Conservation (phyloP, 2,888 invertebrate genomes). For the Agriopis aurantiaria region DNA sequence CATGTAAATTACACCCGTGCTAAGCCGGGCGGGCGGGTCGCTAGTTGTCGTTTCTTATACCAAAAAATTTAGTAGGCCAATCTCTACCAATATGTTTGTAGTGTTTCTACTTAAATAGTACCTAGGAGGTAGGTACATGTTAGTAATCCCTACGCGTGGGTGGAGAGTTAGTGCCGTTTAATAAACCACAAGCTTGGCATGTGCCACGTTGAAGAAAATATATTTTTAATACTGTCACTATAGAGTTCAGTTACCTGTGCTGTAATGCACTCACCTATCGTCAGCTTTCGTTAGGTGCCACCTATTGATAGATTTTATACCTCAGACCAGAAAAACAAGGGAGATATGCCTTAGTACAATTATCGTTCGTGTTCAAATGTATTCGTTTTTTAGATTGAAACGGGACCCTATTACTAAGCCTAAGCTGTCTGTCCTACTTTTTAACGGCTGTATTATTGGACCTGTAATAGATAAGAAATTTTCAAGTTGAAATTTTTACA, state of each 20-base stretch:
- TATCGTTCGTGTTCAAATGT: too few relatives aligned
- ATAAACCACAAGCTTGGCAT: slow-evolving; percentile 48
- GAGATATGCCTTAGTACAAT: too few relatives aligned
- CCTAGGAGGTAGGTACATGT: neutral
- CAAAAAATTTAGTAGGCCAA: neutral
- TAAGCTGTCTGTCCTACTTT: too few relatives aligned
- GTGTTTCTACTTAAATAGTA: slow-evolving; percentile 2
- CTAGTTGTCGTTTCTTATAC: too few relatives aligned
- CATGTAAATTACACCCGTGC: too few relatives aligned
- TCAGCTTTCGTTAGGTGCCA: neutral
- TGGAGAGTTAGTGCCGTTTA: slow-evolving; percentile 51
- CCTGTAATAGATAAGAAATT: too few relatives aligned
- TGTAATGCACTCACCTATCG: slow-evolving; percentile 1
- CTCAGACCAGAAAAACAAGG: too few relatives aligned
- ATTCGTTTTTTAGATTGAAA: too few relatives aligned
- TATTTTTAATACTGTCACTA: slow-evolving; percentile 47
- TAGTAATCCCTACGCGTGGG: slow-evolving; percentile 12
- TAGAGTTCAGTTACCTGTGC: slow-evolving; percentile 42
- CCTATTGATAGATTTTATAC: neutral
- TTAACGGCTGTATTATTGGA: too few relatives aligned
- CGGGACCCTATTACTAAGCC: too few relatives aligned
- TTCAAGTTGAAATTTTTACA: too few relatives aligned
- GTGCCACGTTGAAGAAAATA: slow-evolving; percentile 48
- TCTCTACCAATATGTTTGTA: neutral
- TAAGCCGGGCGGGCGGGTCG: too few relatives aligned